A percentile compares a stretch with the other conserved stretches of the same genome.
phyloP scores from a whole-genome alignment of 2,113 vertebrate genomes.

The Noctilio leporinus region DNA sequence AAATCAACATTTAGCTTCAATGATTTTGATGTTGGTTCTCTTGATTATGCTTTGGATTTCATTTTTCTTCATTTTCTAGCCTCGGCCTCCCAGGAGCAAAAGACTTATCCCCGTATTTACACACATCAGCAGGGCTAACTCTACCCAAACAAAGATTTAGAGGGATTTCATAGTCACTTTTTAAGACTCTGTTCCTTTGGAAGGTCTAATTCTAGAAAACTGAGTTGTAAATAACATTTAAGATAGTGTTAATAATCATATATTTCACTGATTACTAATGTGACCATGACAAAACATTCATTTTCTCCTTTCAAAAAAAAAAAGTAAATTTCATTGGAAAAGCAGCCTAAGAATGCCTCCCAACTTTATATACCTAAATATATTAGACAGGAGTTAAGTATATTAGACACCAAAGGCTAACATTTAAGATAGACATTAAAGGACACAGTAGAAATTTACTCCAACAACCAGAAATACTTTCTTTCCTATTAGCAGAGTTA shows the following conservation, averaged over 20 bases:
- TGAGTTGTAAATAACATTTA: constrained; percentile 31
- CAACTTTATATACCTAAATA: not conserved
- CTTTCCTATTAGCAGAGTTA: not conserved
- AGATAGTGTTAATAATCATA: not conserved
- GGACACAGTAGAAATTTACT: not conserved
- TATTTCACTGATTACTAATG: constrained; percentile 4
- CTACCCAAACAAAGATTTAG: constrained; percentile 54
- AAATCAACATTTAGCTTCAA: not conserved
- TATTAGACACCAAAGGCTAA: not conserved
- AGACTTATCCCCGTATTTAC: constrained; percentile 67
- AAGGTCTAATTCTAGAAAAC: constrained; percentile 23
- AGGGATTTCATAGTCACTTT: constrained; percentile 30
- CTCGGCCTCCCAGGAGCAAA: constrained; percentile 54
- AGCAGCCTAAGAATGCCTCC: not conserved
- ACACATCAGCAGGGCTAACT: constrained; percentile 73
- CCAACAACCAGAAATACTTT: not conserved
- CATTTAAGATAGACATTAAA: not conserved
- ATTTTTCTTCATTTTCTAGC: constrained; percentile 62
- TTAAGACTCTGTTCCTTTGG: constrained; percentile 38
- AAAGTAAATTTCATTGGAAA: not conserved
- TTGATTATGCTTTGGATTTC: constrained; percentile 37
- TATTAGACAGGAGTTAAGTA: not conserved
- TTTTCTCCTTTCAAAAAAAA: not conserved
- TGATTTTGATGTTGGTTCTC: not conserved
- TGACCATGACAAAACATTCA: not conserved